Evolutionary conservation across 53 echinoderm and acorn worm genomes (phyloP).

Genomic region (Luidia sarsii): DNA sequence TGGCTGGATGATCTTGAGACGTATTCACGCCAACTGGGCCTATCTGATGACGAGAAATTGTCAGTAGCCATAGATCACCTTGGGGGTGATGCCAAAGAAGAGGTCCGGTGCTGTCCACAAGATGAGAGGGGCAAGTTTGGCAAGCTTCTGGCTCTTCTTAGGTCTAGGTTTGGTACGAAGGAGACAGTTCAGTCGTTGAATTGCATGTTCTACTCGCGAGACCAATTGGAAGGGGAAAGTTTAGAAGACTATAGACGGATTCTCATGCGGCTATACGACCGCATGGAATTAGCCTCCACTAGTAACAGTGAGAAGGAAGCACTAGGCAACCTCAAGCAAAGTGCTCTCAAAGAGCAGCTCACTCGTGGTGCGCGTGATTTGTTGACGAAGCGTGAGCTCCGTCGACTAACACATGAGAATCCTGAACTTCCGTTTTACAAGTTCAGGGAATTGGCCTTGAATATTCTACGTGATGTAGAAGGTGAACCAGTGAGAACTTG

Average conservation of each 20-base stretch:
- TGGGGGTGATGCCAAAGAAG: slow-evolving; percentile 9
- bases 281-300: slow-evolving; percentile 6
- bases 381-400: background rate
- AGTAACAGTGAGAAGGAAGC: background rate
- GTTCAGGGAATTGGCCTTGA: background rate
- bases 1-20: background rate
- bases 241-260: background rate
- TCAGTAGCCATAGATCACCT: background rate
- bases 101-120: background rate
- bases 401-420: background rate
- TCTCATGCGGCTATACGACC: slow-evolving; percentile 11
- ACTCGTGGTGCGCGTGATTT: background rate
- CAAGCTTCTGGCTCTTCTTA: background rate
- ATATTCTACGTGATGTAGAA: slow-evolving; percentile 7
- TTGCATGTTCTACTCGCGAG: background rate
- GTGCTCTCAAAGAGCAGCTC: slow-evolving; percentile 1
- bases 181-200: slow-evolving; percentile 15
- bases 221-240: background rate
- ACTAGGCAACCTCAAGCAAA: background rate
- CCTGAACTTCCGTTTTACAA: background rate
- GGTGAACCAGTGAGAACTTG: background rate
- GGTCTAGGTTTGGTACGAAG: background rate
- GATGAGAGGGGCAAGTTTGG: background rate
- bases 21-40: background rate
- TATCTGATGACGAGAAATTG: background rate